Percentiles rank a stretch among this genome's conserved stretches.
These are phyloP conservation scores for Rutpela maculata DNA, from an alignment of 2,888 invertebrate species.

Conservation along the genomic window DNA sequence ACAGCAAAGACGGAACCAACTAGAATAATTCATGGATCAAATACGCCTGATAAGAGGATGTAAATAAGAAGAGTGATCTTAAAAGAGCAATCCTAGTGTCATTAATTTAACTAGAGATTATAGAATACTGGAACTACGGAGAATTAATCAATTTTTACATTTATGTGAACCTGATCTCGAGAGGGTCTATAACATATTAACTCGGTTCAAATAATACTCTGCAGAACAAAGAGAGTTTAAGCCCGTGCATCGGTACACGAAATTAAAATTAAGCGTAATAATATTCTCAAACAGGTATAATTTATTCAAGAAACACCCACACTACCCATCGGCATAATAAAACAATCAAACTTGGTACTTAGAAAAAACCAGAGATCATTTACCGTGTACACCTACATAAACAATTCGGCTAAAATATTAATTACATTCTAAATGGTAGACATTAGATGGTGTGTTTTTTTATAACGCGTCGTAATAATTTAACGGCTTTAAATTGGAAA, in stretches of 20 bases:
- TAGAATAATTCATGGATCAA: too few species aligned
- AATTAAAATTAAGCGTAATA: conserved; percentile 37
- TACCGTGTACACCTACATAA: conserved; percentile 49
- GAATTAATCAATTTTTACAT: not conserved
- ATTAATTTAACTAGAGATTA: too few species aligned
- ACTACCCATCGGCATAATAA: conserved; percentile 48
- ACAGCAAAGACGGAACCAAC: too few species aligned
- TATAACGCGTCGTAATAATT: conserved; percentile 14
- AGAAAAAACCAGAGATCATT: conserved; percentile 48
- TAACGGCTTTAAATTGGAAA: conserved; percentile 15
- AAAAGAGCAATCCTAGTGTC: too few species aligned
- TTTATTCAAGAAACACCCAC: conserved; percentile 46
- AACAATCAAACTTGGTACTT: conserved; percentile 47
- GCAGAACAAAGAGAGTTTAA: not conserved
- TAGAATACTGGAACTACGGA: too few species aligned
- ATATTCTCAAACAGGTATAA: conserved; percentile 40
- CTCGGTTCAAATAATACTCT: not conserved
- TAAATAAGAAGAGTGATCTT: too few species aligned
- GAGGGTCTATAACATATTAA: not conserved
- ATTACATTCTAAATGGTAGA: conserved; percentile 31
- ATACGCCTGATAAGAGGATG: too few species aligned
- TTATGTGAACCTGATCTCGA: not conserved
- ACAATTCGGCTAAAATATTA: conserved; percentile 46
- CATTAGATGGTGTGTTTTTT: conserved; percentile 17
- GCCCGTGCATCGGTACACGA: conserved; percentile 16